A percentile compares a stretch with the other conserved stretches of the same genome.
phyloP scores from a whole-genome alignment of 1,140 invertebrate genomes.

The Anagrus nilaparvatae region DNA sequence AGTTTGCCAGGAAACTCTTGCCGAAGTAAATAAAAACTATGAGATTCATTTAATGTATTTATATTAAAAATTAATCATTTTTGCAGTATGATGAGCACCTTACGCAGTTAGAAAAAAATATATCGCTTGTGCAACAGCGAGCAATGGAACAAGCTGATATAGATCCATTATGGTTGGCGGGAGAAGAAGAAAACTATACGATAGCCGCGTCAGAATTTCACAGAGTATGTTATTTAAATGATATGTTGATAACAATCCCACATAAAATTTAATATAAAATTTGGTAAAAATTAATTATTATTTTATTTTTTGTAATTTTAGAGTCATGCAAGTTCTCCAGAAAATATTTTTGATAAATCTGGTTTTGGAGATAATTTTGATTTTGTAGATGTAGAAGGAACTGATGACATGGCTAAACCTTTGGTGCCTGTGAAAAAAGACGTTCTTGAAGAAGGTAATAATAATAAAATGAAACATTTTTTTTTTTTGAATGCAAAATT shows the following conservation, averaged over 20 bases:
- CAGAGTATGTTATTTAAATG: constrained; percentile 41
- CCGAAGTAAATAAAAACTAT: constrained; percentile 50
- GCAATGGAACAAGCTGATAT: constrained; percentile 74
- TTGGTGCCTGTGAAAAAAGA: constrained; percentile 31
- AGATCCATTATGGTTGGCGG: constrained; percentile 54
- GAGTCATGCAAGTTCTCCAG: constrained; percentile 51
- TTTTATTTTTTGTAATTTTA: constrained; percentile 25
- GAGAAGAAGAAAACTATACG: constrained; percentile 60
- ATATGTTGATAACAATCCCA: constrained; percentile 47
- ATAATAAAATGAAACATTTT: neutral
- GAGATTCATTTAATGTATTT: constrained; percentile 5
- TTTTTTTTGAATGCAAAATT: neutral
- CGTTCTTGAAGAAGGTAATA: constrained; percentile 50
- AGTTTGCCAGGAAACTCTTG: constrained; percentile 60
- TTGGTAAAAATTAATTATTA: constrained; percentile 15
- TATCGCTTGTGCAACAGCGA: constrained; percentile 73
- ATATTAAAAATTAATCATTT: constrained; percentile 16
- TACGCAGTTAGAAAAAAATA: constrained; percentile 77
- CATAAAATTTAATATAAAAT: constrained; percentile 19
- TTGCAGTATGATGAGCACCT: constrained; percentile 77
- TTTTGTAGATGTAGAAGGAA: constrained; percentile 59
- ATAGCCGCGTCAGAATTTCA: constrained; percentile 44
- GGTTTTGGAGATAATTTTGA: constrained; percentile 40
- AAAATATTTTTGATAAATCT: constrained; percentile 34
- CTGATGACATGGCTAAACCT: constrained; percentile 24